Percentiles rank a stretch among this genome's conserved stretches.
Evolutionary conservation across 1,140 invertebrate species (phyloP).

Genomic region (Neodiprion lecontei): DNA sequence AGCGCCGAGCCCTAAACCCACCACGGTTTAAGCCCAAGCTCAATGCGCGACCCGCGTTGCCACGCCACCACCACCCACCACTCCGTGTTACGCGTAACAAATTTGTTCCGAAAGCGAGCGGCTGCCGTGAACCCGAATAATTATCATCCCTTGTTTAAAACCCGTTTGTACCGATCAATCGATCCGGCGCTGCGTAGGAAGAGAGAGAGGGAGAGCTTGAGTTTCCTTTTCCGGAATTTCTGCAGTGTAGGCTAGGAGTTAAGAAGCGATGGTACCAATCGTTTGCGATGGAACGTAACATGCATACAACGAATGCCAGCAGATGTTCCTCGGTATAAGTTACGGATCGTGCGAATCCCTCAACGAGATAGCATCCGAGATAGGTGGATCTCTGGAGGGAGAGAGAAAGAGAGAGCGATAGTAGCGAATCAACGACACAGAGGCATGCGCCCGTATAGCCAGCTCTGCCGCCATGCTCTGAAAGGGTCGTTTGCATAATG

Average conservation of each 20-base stretch:
- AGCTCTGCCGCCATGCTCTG: neutral
- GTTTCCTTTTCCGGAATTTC: too few species aligned
- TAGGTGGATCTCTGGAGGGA: neutral
- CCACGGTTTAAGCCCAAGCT: neutral
- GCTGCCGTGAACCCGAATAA: neutral
- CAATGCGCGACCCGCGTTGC: too few species aligned
- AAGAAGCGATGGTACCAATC: too few species aligned
- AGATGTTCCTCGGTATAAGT: neutral
- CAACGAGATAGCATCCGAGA: neutral
- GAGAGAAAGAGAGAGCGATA: neutral
- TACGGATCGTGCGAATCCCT: neutral
- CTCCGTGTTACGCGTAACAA: neutral
- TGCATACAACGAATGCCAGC: neutral
- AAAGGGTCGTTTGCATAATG: conserved; percentile 7
- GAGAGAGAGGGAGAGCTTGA: too few species aligned
- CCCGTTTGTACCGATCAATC: neutral
- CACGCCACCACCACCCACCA: neutral
- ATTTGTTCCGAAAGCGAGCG: neutral
- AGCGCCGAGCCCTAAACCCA: neutral
- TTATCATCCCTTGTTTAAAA: neutral
- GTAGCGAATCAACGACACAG: neutral
- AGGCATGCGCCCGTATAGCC: neutral
- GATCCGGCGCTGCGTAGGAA: neutral
- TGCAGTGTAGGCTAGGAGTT: too few species aligned
- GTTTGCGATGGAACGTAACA: too few species aligned